Percentiles rank a stretch among this genome's conserved stretches.
Conservation (phyloP, 2,888 invertebrate species). For the Acanthosepion lycidas region DNA sequence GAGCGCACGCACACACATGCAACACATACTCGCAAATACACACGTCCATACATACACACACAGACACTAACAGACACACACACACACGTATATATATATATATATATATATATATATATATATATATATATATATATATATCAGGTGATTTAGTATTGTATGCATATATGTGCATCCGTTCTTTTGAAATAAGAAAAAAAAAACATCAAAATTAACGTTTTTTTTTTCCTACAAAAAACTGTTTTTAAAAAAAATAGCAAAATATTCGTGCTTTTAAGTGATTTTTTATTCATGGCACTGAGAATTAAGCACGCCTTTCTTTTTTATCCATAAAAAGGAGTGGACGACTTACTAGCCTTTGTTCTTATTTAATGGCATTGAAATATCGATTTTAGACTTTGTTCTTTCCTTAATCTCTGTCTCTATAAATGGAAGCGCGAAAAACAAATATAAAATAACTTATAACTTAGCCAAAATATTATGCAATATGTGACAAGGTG, state of each 20-base stretch:
- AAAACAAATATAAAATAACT: too few species aligned
- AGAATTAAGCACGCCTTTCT: background rate
- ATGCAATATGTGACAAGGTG: too few species aligned
- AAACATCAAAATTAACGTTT: background rate
- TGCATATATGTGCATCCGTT: background rate
- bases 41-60: too few species aligned
- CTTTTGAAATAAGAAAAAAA: too few species aligned
- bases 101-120: background rate
- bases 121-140: background rate
- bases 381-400: background rate
- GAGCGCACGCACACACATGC: background rate
- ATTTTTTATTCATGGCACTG: background rate
- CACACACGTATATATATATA: too few species aligned
- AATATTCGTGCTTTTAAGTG: background rate
- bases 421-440: background rate
- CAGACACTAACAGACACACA: too few species aligned
- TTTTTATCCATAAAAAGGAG: background rate
- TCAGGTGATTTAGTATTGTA: background rate
- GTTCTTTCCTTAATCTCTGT: background rate
- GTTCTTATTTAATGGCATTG: slow-evolving; percentile 8
- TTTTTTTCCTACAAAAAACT: background rate
- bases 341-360: background rate
- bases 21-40: background rate
- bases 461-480: too few species aligned
- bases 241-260: background rate